Percentiles rank a stretch among this genome's conserved stretches.
Evolutionary conservation across 2,797 vertebrate species (phyloP).

Genomic region (Nyctalus aviator): DNA sequence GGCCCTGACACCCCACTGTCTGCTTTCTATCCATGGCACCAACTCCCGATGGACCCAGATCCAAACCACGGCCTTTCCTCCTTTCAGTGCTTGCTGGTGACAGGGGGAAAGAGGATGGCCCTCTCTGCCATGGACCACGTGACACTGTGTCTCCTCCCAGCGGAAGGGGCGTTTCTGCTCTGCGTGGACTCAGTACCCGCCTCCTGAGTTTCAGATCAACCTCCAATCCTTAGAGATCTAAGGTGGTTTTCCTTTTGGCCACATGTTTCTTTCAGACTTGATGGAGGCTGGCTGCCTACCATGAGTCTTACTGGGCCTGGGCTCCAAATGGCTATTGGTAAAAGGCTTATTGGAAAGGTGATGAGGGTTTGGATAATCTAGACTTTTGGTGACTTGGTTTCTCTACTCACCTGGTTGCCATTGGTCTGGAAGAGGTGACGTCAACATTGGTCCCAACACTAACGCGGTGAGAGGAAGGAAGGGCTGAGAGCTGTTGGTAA

Average conservation of each 20-base stretch:
- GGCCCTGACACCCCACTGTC: neutral
- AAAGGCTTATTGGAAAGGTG: neutral
- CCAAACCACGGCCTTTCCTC: neutral
- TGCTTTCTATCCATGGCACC: neutral
- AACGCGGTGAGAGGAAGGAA: no score
- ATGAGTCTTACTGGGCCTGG: neutral
- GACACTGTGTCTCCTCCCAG: neutral
- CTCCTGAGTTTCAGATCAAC: neutral
- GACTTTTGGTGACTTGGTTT: neutral
- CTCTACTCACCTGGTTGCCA: neutral
- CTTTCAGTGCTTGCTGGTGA: neutral
- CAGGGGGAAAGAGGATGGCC: neutral
- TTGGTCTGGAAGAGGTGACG: neutral
- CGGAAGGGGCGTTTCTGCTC: neutral
- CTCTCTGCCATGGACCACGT: accelerated
- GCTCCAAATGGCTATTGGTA: neutral
- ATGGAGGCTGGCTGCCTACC: neutral
- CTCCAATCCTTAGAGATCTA: neutral
- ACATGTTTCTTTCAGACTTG: neutral
- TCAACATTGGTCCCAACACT: neutral
- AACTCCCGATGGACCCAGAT: neutral
- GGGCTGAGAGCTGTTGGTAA: neutral
- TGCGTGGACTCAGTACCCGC: neutral
- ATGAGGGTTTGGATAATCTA: neutral
- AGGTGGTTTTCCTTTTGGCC: neutral